Evolutionary conservation across 2,888 invertebrate species (phyloP), one percentile per base, ranked within the genome.

Genomic region (Unio delphinus): DNA sequence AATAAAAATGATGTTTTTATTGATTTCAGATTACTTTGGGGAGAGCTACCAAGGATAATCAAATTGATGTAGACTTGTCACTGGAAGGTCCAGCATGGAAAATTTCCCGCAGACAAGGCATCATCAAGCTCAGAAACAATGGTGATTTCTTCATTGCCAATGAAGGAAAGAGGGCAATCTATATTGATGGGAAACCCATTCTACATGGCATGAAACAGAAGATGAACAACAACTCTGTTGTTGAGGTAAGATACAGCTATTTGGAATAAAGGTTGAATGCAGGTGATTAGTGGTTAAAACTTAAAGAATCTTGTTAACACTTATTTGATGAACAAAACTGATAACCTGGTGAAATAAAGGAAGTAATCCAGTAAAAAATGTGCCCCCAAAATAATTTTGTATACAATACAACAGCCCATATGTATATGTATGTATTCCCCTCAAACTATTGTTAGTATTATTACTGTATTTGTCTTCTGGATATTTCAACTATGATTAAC

Each of bases 71-170:
- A 45, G 97, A 99, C 91, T 91, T 99, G 64, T 94, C 95, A 0
- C 91, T 98, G 61, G 98, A 99, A 91, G 98, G 98, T 0, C 97
- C 98, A 0, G 95, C 98, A 0, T 95, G 95, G 89, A 98, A 98
- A 81, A 88, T 90, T 59, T 98, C 98, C 0, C 92, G 98, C 61
- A 93, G 95, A 77, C 98, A 98, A 90, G 98, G 96, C 11, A 95
- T 96, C 3, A 95, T 99, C 75, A 93, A 94, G 86, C 92, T 98
- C 75, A 92, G 96, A 67, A 96, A 96, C 89, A 96, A 95, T 78
- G 98, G 98, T 0, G 98, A 98, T 88, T 99, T 98, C 90, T 96
- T 96, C 88, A 93, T 99, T 83, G 94, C 95, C 28, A 98, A 98
- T 62, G 97, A 98, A 89, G 99, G 98, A 28, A 96, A 97, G 88